Percentiles rank a stretch among this genome's conserved stretches.
These are phyloP conservation scores for Labroides dimidiatus DNA, from an alignment of 2,797 vertebrate species.

Conservation along the genomic window DNA sequence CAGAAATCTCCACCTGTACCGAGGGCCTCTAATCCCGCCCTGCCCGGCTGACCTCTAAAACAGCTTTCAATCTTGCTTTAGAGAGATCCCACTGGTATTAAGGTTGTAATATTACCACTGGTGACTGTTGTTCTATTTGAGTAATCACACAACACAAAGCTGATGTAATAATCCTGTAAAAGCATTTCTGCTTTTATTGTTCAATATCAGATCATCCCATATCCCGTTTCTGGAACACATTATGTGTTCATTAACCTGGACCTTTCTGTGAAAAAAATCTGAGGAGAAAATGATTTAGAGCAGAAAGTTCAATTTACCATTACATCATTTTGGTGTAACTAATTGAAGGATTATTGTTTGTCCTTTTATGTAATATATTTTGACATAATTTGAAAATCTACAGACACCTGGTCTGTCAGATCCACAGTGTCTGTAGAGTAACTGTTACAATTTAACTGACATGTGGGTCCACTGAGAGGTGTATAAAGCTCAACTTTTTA, in stretches of 20 bases:
- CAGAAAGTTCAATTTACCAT: background rate
- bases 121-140: constrained; percentile 44
- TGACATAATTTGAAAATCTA: background rate
- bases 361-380: background rate
- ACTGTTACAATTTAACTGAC: background rate
- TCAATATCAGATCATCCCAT: constrained; percentile 6
- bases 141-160: constrained; percentile 10
- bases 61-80: background rate
- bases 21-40: too few relatives aligned
- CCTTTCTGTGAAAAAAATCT: background rate
- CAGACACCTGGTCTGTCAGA: background rate
- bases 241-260: background rate
- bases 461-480: background rate
- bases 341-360: background rate
- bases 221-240: constrained; percentile 10
- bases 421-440: background rate
- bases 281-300: background rate
- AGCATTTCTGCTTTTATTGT: constrained; percentile 19
- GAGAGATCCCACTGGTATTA: constrained; percentile 22
- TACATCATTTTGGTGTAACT: background rate
- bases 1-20: too few relatives aligned
- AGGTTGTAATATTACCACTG: constrained; percentile 39
- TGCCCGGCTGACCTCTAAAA: background rate
- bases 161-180: constrained; percentile 27
- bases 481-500: constrained; percentile 3